Evolutionary conservation across 1,140 invertebrate genomes (phyloP), one percentile per base, ranked within the genome.

Genomic region (Drosophila kurseongensis): DNA sequence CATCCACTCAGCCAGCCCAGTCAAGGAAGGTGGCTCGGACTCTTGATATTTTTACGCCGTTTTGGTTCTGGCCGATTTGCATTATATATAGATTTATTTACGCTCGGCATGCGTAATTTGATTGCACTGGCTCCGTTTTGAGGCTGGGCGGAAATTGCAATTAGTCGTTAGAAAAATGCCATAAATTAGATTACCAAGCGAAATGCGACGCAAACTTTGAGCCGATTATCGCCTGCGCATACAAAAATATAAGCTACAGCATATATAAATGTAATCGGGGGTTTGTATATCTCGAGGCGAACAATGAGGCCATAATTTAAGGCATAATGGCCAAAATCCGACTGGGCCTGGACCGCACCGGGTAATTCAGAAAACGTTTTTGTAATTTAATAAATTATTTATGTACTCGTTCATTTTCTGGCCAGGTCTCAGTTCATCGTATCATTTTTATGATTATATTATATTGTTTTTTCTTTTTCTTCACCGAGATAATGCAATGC

Each of bases 251-350:
- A 47, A 35, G 14, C 18, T 56, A 13, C 9, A 44, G 29, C 36
- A 36, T 23, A 32, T 18, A 35, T 32, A 40, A 10, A 65, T 40
- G 38, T 41, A 63, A 63, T 63, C 60, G 42, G 47, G 59, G 63
- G 45, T 47, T 67, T 71, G 65, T 47, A 69, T 71, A 56, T 48
- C 79, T 78, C 52, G 71, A 48, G 72, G 75, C 52, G 63, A 89
- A 88, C 83, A 88, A 88, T 88, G 76, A 75, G 73, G 76, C 80
- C 80, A 88, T 88, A 89, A 88, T 88, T 88, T 89, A 84, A 80
- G 80, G 73, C 80, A 89, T 89, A 89, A 89, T 89, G 84, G 79
- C 73, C 82, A 27, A 88, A 86, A 88, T 75, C 79, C 55, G 58
- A 51, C 57, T 54, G 41, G 50, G 57, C 35, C 52, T 23, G 54